These are phyloP conservation scores for Drosophila nikananu DNA, from an alignment of 1,140 invertebrate species.

Conservation along the genomic window DNA sequence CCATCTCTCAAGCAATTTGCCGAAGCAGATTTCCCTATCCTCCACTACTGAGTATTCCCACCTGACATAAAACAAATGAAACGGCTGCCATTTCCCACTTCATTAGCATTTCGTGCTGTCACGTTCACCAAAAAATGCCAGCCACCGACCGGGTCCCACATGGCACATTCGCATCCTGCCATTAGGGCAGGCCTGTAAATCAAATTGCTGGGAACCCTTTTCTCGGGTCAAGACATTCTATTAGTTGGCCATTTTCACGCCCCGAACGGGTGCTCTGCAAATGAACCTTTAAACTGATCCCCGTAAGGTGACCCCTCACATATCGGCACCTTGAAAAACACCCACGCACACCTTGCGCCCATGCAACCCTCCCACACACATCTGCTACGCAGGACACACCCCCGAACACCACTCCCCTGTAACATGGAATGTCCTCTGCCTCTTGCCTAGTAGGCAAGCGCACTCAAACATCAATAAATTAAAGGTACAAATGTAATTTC, in stretches of 20 bases:
- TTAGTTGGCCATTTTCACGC: slow-evolving; percentile 80
- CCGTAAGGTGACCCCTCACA: slow-evolving; percentile 41
- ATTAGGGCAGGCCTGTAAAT: slow-evolving; percentile 58
- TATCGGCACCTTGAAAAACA: slow-evolving; percentile 40
- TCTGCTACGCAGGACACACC: slow-evolving; percentile 50
- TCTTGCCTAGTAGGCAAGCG: slow-evolving; percentile 61
- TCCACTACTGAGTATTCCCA: slow-evolving; percentile 11
- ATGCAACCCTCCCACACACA: slow-evolving; percentile 41
- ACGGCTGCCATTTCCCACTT: slow-evolving; percentile 42
- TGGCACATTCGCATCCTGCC: slow-evolving; percentile 40
- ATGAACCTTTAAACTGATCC: slow-evolving; percentile 64
- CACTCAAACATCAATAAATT: slow-evolving; percentile 81
- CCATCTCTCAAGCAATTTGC: slow-evolving; percentile 34
- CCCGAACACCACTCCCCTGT: slow-evolving; percentile 16
- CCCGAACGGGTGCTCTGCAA: slow-evolving; percentile 48
- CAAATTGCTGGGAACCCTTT: slow-evolving; percentile 62
- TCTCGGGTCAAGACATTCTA: slow-evolving; percentile 57
- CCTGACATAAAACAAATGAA: slow-evolving; percentile 51
- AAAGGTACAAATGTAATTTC: slow-evolving; percentile 82
- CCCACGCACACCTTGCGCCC: slow-evolving; percentile 29
- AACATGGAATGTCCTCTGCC: slow-evolving; percentile 21
- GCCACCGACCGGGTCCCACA: slow-evolving; percentile 16
- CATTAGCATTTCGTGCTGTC: slow-evolving; percentile 52
- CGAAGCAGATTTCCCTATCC: slow-evolving; percentile 23
- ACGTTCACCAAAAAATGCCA: slow-evolving; percentile 30